Percentiles rank a stretch among this genome's conserved stretches.
Evolutionary conservation across 2,797 vertebrate genomes (phyloP).

Genomic region (Numenius phaeopus): DNA sequence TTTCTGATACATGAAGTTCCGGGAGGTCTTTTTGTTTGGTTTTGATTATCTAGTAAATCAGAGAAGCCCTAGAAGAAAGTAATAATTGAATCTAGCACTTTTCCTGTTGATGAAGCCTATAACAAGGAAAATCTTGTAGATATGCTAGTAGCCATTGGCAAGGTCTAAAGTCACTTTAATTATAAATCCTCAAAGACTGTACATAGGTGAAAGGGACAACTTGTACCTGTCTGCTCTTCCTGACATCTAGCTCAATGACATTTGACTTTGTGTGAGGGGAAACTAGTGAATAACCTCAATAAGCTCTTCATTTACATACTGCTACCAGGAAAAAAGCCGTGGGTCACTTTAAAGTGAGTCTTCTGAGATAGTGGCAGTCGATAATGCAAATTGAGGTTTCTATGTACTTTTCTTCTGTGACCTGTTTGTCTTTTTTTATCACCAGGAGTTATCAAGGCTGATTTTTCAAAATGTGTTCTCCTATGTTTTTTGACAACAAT

Average conservation of each 20-base stretch:
- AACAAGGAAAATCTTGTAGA: not conserved
- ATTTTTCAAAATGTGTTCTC: conserved; percentile 15
- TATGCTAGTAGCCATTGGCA: not conserved
- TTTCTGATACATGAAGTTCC: not conserved
- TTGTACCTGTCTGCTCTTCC: not conserved
- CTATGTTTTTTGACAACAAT: conserved; percentile 22
- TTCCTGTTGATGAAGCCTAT: not conserved
- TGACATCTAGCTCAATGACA: not conserved
- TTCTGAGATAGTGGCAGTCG: not conserved
- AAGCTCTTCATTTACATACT: conserved; percentile 8
- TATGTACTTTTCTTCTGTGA: conserved; percentile 23
- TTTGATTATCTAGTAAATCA: not conserved
- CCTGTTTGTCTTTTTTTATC: conserved; percentile 20
- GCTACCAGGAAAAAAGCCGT: not conserved
- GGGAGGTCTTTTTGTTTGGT: not conserved
- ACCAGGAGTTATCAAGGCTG: not conserved
- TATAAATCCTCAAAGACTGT: not conserved
- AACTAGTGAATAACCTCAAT: not conserved
- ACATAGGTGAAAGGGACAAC: not conserved
- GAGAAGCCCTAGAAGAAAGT: not conserved
- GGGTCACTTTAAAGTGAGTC: not conserved
- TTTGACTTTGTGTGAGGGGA: not conserved
- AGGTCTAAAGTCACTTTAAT: not conserved
- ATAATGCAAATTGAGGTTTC: conserved; percentile 63
- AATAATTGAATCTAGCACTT: not conserved